These are phyloP conservation scores for Zaprionus ghesquierei DNA, from an alignment of 1,140 invertebrate species.

Conservation along the genomic window DNA sequence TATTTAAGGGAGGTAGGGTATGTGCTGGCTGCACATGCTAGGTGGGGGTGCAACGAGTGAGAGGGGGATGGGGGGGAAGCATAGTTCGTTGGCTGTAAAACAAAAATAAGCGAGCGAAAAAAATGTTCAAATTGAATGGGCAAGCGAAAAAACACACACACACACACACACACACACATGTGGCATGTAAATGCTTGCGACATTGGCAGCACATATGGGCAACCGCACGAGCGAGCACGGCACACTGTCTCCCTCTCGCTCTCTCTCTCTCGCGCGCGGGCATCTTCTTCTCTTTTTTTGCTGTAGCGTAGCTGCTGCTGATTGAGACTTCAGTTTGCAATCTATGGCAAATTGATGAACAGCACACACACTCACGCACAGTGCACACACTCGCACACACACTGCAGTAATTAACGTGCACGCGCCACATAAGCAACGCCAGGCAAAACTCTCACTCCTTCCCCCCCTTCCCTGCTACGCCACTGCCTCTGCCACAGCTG, in stretches of 20 bases:
- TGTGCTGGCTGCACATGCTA: no score
- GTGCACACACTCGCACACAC: neutral
- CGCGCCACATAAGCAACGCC: conserved; percentile 65
- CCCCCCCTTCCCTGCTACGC: neutral
- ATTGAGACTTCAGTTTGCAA: conserved; percentile 75
- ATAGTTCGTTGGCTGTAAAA: conserved; percentile 32
- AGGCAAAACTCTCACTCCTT: neutral
- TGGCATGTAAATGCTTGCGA: conserved; percentile 63
- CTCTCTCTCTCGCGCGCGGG: conserved; percentile 20
- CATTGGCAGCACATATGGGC: conserved; percentile 61
- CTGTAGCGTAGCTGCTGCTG: conserved; percentile 31
- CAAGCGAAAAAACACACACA: neutral
- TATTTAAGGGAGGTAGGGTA: no score
- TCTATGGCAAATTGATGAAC: conserved; percentile 78
- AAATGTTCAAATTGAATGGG: neutral
- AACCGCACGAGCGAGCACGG: neutral
- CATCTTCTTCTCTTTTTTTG: no score
- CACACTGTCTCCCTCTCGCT: conserved; percentile 4
- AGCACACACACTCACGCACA: conserved; percentile 36
- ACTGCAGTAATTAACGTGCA: conserved; percentile 77
- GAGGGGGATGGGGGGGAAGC: no score
- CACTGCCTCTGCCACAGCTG: neutral
- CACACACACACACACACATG: no score
- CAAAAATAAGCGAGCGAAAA: conserved; percentile 31
- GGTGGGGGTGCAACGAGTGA: no score